These are phyloP conservation scores for Aldabrachelys gigantea DNA, from an alignment of 2,113 vertebrate species.

Conservation along the genomic window DNA sequence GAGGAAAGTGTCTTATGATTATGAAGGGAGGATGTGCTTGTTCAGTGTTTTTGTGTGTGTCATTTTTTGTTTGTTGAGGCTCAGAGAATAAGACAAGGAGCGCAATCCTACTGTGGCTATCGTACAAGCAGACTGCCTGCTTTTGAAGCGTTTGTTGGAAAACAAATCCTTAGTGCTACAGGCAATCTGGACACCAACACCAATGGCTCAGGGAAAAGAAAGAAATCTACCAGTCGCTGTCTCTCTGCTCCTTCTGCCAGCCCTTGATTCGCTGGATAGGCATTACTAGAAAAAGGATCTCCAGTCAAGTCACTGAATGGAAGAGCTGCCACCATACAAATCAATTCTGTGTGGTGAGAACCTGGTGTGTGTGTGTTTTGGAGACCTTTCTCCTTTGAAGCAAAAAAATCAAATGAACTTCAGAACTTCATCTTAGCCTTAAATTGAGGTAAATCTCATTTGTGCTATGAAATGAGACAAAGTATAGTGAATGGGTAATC, in stretches of 20 bases:
- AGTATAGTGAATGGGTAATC: slow-evolving; percentile 29
- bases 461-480: slow-evolving; percentile 50
- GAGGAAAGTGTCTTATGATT: slow-evolving; percentile 5
- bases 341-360: slow-evolving; percentile 54
- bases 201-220: background rate
- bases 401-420: slow-evolving; percentile 56
- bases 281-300: slow-evolving; percentile 52
- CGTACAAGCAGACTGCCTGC: slow-evolving; percentile 17
- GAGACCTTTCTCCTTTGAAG: slow-evolving; percentile 61
- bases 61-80: background rate
- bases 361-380: slow-evolving; percentile 15
- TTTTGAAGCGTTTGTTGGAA: slow-evolving; percentile 31
- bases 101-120: background rate
- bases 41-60: background rate
- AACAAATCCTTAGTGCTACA: slow-evolving; percentile 21
- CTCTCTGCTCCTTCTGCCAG: slow-evolving; percentile 48
- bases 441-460: slow-evolving; percentile 66
- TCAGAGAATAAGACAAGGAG: background rate
- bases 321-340: slow-evolving; percentile 62
- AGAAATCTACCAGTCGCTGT: slow-evolving; percentile 27
- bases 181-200: slow-evolving; percentile 35
- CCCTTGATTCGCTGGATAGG: slow-evolving; percentile 38
- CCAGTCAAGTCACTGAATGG: slow-evolving; percentile 50
- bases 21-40: background rate
- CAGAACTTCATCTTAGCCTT: slow-evolving; percentile 65